These are phyloP conservation scores for Trematomus bernacchii DNA, from an alignment of 2,797 vertebrate genomes.

Conservation along the genomic window DNA sequence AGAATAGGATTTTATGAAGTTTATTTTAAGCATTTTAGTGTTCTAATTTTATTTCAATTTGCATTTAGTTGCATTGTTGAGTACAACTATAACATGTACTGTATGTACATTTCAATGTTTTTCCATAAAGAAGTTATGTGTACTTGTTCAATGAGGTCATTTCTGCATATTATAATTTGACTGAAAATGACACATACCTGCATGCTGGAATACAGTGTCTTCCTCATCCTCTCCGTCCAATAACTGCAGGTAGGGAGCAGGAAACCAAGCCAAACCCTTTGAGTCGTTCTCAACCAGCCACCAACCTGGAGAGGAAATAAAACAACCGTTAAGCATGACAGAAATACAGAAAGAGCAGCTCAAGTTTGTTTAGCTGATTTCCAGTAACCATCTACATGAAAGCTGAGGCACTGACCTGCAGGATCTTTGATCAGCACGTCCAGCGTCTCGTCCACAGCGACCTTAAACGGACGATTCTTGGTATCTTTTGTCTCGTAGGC, in stretches of 20 bases:
- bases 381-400: neutral
- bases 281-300: conserved; percentile 93
- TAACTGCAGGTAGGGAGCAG: conserved; percentile 90
- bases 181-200: conserved; percentile 72
- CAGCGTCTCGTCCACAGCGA: conserved; percentile 81
- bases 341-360: accelerated
- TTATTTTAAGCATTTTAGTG: too few species aligned
- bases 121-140: too few species aligned
- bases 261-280: conserved; percentile 92
- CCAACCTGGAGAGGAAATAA: conserved; percentile 86
- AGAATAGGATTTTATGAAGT: too few species aligned
- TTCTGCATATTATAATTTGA: neutral
- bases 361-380: neutral
- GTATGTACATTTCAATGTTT: too few species aligned
- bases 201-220: conserved; percentile 37
- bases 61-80: too few species aligned
- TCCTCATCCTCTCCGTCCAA: conserved; percentile 56
- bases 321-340: neutral
- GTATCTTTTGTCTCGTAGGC: conserved; percentile 90
- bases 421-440: conserved; percentile 92
- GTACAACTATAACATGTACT: too few species aligned
- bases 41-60: too few species aligned
- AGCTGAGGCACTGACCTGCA: conserved; percentile 80
- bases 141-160: neutral
- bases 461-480: conserved; percentile 86